phyloP scores from a whole-genome alignment of 2,888 invertebrate genomes.

The Dilophus febrilis region DNA sequence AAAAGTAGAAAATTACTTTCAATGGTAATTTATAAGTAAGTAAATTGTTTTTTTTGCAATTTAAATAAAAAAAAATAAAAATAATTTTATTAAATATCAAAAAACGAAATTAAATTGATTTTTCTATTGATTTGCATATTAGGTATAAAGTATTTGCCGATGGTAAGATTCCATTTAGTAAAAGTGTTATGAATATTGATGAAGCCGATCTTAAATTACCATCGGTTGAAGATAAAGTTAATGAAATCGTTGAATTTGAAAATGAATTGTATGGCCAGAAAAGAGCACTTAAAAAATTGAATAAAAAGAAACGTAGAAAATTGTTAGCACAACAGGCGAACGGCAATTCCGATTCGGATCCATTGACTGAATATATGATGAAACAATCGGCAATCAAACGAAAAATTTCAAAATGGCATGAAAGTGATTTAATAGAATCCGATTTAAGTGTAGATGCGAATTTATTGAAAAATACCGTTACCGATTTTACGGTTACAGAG shows the following conservation, averaged over 20 bases:
- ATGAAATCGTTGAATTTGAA: constrained; percentile 34
- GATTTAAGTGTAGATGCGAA: no score
- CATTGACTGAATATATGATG: constrained; percentile 20
- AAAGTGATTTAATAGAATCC: not conserved
- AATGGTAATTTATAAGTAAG: constrained; percentile 34
- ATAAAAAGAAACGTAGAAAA: constrained; percentile 22
- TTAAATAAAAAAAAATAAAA: no score
- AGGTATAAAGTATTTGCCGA: constrained; percentile 42
- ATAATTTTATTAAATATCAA: not conserved
- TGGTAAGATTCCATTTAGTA: constrained; percentile 50
- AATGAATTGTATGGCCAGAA: constrained; percentile 28
- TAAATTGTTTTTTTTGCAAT: no score
- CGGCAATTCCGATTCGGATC: constrained; percentile 17
- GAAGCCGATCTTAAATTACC: constrained; percentile 18
- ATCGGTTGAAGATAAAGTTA: constrained; percentile 22
- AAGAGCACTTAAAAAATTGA: constrained; percentile 30
- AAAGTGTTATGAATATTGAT: constrained; percentile 33
- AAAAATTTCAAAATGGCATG: not conserved
- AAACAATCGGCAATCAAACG: not conserved
- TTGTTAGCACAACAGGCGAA: no score
- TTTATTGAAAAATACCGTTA: no score
- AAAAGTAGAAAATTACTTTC: constrained; percentile 39
- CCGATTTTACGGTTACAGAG: no score
- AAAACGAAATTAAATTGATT: constrained; percentile 2
- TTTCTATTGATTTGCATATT: constrained; percentile 10